Evolutionary conservation across 2,797 vertebrate species (phyloP), one percentile per base, ranked within the genome.

Genomic region (Acipenser ruthenus): DNA sequence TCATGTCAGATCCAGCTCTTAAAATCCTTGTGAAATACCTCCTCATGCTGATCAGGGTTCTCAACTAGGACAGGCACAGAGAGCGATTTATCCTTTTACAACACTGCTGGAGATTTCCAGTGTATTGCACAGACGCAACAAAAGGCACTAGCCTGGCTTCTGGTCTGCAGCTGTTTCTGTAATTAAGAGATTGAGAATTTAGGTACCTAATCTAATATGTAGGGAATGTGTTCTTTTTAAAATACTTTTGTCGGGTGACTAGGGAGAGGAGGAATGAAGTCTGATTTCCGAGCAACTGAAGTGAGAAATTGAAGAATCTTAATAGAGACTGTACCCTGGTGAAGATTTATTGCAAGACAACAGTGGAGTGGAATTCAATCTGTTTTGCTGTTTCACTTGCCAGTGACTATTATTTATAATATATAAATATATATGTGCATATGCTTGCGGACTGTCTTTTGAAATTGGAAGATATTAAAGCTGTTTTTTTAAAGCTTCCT

Each of bases 1-100:
- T 73, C 70, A 73, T 52, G 73, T 80, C 67, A 78, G 71, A 72
- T 72, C 73, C 78, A 58, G 55, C 55, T 58, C 55, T 58, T 58
- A 7, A 58, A 62, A 73, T 78, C 73, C 74, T 72, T 75, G 74
- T 71, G 73, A 73, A 75, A 69, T 23, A 62, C 65, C 51, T 69
- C 68, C 37, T 49, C 77, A 68, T 72, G 67, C 69, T 70, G 73
- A 76, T 64, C 73, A 72, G 71, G 23, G 67, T 63, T 60, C 59
- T 71, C 64, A 72, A 72, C 68, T 70, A 77, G 72, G 65, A 73
- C 70, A 73, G 51, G 68, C 69, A 48, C 23, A 73, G 66, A 68
- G 67, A 66, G 77, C 71, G 51, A 71, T 73, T 69, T 67, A 50
- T 79, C 69, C 59, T 52, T 18, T 13, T 52, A 65, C 69, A 53